Evolutionary conservation across 1,140 invertebrate genomes (phyloP), one percentile per base, ranked within the genome.

Genomic region (Drosophila arawakana): DNA sequence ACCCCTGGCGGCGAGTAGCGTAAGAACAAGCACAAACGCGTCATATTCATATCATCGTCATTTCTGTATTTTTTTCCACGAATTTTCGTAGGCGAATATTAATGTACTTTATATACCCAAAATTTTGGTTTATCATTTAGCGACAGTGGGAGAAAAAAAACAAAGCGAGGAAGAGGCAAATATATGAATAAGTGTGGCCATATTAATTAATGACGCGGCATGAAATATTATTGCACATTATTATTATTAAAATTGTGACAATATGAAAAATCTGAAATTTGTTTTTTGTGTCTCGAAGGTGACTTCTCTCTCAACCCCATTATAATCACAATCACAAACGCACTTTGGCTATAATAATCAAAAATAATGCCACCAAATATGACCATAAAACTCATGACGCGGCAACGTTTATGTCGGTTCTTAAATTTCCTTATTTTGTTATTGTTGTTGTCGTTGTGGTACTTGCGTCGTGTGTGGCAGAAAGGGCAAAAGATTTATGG

Each of bases 291-390:
- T 35, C 9, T 25, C 66, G 37, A 57, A 57, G 54, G 54, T 30
- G 9, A 11, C 25, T 30, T 30, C 25, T 30, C 25, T 30, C 37
- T 50, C 7, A 41, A 8, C 13, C 30, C 37, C 30, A 10, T 41
- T 50, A 57, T 62, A 65, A 76, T 68, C 65, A 74, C 80, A 80
- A 80, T 68, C 65, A 74, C 80, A 80, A 80, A 79, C 70, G 65
- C 77, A 66, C 49, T 80, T 52, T 72, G 67, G 67, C 35, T 63
- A 80, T 82, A 78, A 78, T 76, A 76, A 81, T 78, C 75, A 82
- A 82, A 82, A 75, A 74, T 82, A 81, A 81, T 67, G 79, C 80
- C 79, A 67, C 74, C 65, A 82, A 82, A 78, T 77, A 65, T 66
- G 75, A 78, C 65, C 61, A 74, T 74, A 78, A 81, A 66, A 72